A percentile compares a stretch with the other conserved stretches of the same genome.
Conservation (phyloP, 2,113 vertebrate species). For the Labeo catla region DNA sequence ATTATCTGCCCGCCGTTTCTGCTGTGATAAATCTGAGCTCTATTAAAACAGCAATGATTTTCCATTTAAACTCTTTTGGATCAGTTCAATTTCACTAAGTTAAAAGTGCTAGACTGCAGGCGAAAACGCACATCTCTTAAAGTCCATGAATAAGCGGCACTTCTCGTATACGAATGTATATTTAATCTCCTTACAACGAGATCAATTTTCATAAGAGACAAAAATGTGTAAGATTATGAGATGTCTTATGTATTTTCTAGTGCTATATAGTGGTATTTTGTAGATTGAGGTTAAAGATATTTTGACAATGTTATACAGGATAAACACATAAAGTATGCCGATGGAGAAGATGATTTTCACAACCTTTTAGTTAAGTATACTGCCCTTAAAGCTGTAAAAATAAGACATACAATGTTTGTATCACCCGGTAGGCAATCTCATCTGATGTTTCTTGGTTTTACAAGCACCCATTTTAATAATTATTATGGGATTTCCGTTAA, state of each 20-base stretch:
- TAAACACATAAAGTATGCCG: background rate
- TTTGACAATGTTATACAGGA: background rate
- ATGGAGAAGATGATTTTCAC: background rate
- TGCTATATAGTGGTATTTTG: background rate
- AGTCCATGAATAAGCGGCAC: background rate
- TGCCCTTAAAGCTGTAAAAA: background rate
- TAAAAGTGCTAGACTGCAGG: conserved; percentile 12
- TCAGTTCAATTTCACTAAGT: background rate
- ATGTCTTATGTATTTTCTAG: background rate
- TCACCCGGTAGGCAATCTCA: background rate
- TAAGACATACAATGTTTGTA: background rate
- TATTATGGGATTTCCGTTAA: conserved; percentile 54
- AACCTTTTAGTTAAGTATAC: background rate
- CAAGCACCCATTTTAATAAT: conserved; percentile 38
- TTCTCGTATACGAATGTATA: background rate
- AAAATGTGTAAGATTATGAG: background rate
- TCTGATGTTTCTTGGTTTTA: background rate
- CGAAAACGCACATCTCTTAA: background rate
- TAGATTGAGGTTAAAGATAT: background rate
- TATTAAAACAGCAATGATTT: conserved; percentile 44
- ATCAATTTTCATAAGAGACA: background rate
- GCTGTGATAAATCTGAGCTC: conserved; percentile 26
- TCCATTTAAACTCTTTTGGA: conserved; percentile 25
- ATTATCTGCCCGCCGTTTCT: conserved; percentile 36
- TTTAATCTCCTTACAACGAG: background rate